Conservation (phyloP, 2,113 vertebrate genomes). For the Cebidichthys violaceus region DNA sequence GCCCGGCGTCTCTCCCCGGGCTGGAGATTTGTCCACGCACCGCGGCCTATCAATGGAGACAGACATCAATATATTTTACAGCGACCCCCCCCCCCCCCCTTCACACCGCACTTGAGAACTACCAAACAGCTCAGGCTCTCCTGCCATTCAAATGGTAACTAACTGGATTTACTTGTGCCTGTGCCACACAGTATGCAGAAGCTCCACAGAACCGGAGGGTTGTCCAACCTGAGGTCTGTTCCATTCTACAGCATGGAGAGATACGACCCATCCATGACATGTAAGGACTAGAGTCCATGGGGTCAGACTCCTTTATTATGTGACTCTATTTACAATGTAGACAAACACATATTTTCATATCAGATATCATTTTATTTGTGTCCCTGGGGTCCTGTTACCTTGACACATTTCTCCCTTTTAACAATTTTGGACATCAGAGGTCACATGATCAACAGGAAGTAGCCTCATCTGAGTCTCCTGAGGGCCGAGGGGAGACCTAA, state of each 20-base stretch:
- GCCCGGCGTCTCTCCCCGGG: constrained; percentile 72
- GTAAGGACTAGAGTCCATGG: too few relatives aligned
- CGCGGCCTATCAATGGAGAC: constrained; percentile 79
- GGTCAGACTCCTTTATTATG: too few relatives aligned
- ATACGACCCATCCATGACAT: not conserved
- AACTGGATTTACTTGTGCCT: constrained; percentile 50
- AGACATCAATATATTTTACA: constrained; percentile 86
- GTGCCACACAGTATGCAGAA: constrained; percentile 46
- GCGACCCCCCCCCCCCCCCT: constrained; percentile 77
- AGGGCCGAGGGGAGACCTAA: not conserved
- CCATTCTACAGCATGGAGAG: not conserved
- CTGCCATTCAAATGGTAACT: constrained; percentile 83
- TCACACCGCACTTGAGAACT: constrained; percentile 84
- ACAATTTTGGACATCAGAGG: not conserved
- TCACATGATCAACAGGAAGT: not conserved
- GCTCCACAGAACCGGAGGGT: constrained; percentile 38
- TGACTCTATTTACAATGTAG: not conserved
- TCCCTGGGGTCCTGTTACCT: too few relatives aligned
- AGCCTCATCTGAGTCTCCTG: not conserved
- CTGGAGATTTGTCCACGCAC: constrained; percentile 83
- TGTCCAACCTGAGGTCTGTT: constrained; percentile 26
- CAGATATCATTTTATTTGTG: not conserved
- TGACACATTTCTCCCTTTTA: not conserved
- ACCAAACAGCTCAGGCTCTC: constrained; percentile 73
- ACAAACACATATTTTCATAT: not conserved